Conservation (phyloP, 2,113 vertebrate species). For the Microcebus griseorufus region DNA sequence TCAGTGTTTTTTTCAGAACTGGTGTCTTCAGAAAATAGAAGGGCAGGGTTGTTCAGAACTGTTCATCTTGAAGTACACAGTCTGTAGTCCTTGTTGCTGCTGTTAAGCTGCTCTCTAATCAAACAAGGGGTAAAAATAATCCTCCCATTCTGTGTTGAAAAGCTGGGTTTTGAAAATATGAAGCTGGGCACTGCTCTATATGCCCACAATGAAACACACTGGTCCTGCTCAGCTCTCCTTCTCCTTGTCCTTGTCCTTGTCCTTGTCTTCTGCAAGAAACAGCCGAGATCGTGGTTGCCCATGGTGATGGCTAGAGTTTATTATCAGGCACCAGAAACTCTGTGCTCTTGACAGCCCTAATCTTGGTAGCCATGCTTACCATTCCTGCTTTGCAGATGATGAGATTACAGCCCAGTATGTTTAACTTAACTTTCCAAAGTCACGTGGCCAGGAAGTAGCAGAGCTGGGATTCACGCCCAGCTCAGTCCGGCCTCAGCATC, state of each 20-base stretch:
- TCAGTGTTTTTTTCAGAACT: not conserved
- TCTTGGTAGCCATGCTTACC: not conserved
- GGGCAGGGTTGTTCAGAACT: not conserved
- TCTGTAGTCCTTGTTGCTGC: not conserved
- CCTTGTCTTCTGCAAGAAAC: not conserved
- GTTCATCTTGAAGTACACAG: not conserved
- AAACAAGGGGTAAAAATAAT: not conserved
- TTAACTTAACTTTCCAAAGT: not conserved
- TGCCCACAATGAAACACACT: not conserved
- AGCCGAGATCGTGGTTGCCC: not conserved
- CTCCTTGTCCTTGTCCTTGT: not conserved
- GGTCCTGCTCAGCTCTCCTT: not conserved
- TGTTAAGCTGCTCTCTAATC: not conserved
- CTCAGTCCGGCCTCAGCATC: not conserved
- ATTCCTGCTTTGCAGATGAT: not conserved
- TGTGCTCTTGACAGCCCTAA: not conserved
- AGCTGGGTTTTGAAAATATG: not conserved
- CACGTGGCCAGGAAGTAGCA: not conserved
- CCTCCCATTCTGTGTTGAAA: not conserved
- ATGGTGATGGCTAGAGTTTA: not conserved
- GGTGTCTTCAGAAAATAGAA: not conserved
- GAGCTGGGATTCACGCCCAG: constrained; percentile 17
- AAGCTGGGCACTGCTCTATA: not conserved
- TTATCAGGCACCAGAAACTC: not conserved
- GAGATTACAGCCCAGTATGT: not conserved